Conservation (phyloP, 2,113 vertebrate species). For the Anthoscopus minutus region DNA sequence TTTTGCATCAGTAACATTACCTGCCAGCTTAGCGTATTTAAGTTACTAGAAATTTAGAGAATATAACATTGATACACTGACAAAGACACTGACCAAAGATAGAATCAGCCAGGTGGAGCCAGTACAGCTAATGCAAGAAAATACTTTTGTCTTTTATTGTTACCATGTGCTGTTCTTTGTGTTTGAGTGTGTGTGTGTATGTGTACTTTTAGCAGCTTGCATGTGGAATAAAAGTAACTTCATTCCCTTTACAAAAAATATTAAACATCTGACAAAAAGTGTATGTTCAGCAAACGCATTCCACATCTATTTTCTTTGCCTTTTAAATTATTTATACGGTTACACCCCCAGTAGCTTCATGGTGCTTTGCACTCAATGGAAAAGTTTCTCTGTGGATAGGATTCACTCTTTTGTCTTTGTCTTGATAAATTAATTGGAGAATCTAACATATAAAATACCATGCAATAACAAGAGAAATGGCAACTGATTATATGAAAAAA, state of each 20-base stretch:
- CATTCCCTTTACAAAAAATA: background rate
- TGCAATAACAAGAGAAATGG: background rate
- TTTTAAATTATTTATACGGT: constrained; percentile 3
- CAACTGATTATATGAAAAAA: background rate
- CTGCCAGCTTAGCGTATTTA: background rate
- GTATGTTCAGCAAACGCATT: background rate
- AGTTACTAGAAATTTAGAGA: background rate
- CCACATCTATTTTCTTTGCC: background rate
- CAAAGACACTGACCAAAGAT: background rate
- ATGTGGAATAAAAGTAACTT: background rate
- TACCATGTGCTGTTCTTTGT: background rate
- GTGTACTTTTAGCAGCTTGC: background rate
- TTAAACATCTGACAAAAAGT: background rate
- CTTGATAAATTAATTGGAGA: background rate
- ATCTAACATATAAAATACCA: background rate
- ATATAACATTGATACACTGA: background rate
- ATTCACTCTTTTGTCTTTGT: background rate
- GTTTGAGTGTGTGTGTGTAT: too few relatives aligned
- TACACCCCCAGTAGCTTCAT: background rate
- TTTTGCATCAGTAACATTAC: background rate
- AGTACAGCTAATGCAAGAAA: background rate
- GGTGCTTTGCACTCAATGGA: background rate
- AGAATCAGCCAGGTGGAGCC: background rate
- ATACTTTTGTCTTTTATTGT: background rate
- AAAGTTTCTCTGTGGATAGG: background rate